phyloP scores from a whole-genome alignment of 2,797 vertebrate species.

The Phrynocephalus vlangalii region DNA sequence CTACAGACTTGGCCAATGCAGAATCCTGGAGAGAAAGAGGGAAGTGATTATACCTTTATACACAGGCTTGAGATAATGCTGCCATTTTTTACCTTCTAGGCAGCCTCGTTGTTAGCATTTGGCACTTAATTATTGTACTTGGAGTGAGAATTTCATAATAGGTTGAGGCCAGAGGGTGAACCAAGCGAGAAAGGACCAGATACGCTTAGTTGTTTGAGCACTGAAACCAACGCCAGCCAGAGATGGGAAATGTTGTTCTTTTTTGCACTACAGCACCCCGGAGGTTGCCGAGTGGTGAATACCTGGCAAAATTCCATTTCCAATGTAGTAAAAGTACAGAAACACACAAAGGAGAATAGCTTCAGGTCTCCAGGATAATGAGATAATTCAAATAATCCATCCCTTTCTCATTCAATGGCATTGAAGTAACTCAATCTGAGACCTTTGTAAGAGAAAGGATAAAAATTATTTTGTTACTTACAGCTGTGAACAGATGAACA shows the following conservation, averaged over 20 bases:
- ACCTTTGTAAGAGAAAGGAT: too few relatives aligned
- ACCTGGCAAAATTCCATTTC: too few relatives aligned
- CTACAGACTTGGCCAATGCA: neutral
- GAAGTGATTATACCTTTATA: neutral
- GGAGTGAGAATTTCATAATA: neutral
- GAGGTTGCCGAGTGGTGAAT: too few relatives aligned
- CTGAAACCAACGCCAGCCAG: neutral
- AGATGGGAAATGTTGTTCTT: neutral
- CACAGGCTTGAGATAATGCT: neutral
- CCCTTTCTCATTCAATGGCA: too few relatives aligned
- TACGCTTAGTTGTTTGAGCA: neutral
- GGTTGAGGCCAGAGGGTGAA: neutral
- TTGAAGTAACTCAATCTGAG: too few relatives aligned
- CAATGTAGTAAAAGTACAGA: too few relatives aligned
- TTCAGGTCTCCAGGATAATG: too few relatives aligned
- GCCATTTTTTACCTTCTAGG: neutral
- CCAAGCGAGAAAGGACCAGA: neutral
- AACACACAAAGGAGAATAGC: too few relatives aligned
- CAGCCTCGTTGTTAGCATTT: neutral
- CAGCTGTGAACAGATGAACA: too few relatives aligned
- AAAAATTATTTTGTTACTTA: too few relatives aligned
- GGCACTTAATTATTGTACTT: neutral
- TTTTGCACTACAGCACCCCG: neutral
- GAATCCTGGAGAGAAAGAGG: slow-evolving; percentile 13
- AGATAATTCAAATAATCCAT: too few relatives aligned